Percentiles rank a stretch among this genome's conserved stretches.
Conservation (phyloP, 2,797 vertebrate genomes). For the Takifugu rubripes region DNA sequence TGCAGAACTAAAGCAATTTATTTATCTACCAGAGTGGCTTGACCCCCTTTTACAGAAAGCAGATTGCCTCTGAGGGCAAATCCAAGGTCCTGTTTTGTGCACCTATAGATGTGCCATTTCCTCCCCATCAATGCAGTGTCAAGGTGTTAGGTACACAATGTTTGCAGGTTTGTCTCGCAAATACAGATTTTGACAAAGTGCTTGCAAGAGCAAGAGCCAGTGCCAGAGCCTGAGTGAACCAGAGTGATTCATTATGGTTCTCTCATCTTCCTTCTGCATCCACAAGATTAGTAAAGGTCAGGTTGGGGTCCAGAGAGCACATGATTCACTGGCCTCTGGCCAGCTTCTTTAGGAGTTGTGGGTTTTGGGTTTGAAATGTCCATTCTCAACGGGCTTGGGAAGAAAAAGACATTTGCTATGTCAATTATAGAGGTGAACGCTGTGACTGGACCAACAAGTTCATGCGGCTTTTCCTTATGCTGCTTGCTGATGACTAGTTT, state of each 20-base stretch:
- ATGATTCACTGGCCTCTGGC: slow-evolving; percentile 13
- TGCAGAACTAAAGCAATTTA: slow-evolving; percentile 62
- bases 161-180: slow-evolving; percentile 12
- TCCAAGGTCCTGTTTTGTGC: slow-evolving; percentile 34
- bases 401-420: no score
- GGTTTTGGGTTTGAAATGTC: no score
- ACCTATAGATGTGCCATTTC: slow-evolving; percentile 49
- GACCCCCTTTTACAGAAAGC: slow-evolving; percentile 60
- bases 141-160: slow-evolving; percentile 28
- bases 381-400: no score
- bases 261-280: slow-evolving; percentile 30
- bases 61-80: slow-evolving; percentile 61
- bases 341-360: neutral
- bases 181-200: neutral
- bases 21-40: slow-evolving; percentile 59
- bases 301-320: slow-evolving; percentile 2
- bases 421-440: no score
- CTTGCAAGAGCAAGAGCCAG: slow-evolving; percentile 1
- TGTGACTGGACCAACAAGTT: no score
- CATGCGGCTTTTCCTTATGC: no score
- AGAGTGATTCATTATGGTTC: slow-evolving; percentile 22
- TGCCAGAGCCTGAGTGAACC: slow-evolving; percentile 27
- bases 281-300: slow-evolving; percentile 27
- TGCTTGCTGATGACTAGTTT: no score
- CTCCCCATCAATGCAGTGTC: slow-evolving; percentile 38